Evolutionary conservation across 2,797 vertebrate genomes (phyloP), one percentile per base, ranked within the genome.

Genomic region (Tapera naevia): DNA sequence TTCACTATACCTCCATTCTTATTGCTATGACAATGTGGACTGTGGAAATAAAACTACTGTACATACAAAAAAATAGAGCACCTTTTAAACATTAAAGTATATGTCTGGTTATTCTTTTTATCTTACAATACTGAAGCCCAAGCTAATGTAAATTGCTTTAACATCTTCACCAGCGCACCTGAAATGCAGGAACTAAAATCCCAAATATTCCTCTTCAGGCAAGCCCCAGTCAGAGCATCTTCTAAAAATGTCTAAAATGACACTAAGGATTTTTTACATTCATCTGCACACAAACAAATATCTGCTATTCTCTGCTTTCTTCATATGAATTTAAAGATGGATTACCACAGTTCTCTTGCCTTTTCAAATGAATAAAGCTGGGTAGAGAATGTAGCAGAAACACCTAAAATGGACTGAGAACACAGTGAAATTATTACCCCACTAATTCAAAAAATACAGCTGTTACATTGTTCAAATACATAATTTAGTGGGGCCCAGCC

Each of bases 21-120:
- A 99, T 99, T 99, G 99, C 99, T 99, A 99, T 98, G 98, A 98
- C 98, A 98, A 98, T 95, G 98, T 98, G 98, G 93, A 98, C 98
- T 98, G 98, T 98, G 98, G 98, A 98, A 98, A 98, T 97, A 98
- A 98, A 95, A 98, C 98, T 98, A 99, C 98, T 97, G 97, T 98
- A 98, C 98, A 98, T 98, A 98, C 98, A 97, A 98, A 97, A 97
- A 98, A 98, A 98, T 98, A 98, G 98, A 98, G 98, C 98, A 99
- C 98, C 98, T 98, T 97, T 98, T 97, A 98, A 97, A 99, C 98
- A 98, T 98, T 98, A 97, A 98, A 98, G 98, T 98, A 97, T 98
- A 98, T 96, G 98, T 98, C 97, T 97, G 97, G 97, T 97, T 96
- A 96, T 97, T 95, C 86, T 96, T 87, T 92, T 90, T 97, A 98